phyloP scores from a whole-genome alignment of 2,888 invertebrate species.

The Heteropelma amictum region DNA sequence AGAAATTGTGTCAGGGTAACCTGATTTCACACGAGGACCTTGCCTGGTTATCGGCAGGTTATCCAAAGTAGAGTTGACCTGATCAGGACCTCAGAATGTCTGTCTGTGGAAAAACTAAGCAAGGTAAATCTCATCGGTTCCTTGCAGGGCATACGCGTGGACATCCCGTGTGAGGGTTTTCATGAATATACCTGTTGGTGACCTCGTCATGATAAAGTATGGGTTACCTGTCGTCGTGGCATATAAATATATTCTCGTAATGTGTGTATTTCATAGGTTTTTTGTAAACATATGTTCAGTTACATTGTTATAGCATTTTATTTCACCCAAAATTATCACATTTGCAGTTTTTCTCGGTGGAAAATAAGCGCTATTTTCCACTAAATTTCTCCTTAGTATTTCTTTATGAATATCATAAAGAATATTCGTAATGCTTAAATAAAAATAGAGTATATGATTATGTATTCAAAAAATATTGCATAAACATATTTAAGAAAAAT shows the following conservation, averaged over 20 bases:
- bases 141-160: neutral
- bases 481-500: neutral
- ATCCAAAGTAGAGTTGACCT: too few species aligned
- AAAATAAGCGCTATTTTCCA: neutral
- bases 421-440: neutral
- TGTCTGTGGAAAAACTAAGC: neutral
- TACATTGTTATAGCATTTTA: neutral
- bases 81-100: too few species aligned
- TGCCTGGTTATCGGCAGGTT: neutral
- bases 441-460: neutral
- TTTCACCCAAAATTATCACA: neutral
- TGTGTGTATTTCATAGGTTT: neutral
- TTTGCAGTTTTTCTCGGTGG: neutral
- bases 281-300: neutral
- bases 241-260: neutral
- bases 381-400: too few species aligned
- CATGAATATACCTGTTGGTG: neutral
- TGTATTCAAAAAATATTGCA: neutral
- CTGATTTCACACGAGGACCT: too few species aligned
- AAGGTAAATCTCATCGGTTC: neutral
- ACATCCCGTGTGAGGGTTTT: neutral
- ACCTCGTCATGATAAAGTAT: neutral
- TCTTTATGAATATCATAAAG: neutral
- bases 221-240: too few species aligned
- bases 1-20: neutral